A percentile compares a stretch with the other conserved stretches of the same genome.
Evolutionary conservation across 2,888 invertebrate genomes (phyloP).

Genomic region (Cephus pulcher): DNA sequence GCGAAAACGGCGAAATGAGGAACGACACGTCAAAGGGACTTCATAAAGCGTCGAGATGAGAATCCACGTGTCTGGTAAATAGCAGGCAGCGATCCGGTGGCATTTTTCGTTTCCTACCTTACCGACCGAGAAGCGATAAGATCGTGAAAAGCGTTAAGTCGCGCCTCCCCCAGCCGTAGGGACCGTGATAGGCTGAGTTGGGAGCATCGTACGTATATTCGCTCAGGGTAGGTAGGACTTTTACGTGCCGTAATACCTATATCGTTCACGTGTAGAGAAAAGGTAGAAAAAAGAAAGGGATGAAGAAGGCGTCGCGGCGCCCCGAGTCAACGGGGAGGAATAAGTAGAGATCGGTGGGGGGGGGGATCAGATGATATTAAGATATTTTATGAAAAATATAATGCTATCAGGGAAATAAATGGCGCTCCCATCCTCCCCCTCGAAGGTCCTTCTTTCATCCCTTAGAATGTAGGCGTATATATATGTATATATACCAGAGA

Average conservation of each 20-base stretch:
- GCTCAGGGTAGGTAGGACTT: not conserved
- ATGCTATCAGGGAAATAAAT: constrained; percentile 21
- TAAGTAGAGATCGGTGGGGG: not conserved
- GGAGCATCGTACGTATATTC: not conserved
- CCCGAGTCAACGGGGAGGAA: not conserved
- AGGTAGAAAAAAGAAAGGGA: not conserved
- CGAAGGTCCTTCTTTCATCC: constrained; percentile 6
- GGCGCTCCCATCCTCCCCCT: not conserved
- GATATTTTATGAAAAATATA: constrained; percentile 25
- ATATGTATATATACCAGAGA: not conserved
- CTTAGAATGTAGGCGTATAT: not conserved
- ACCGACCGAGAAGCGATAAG: not conserved
- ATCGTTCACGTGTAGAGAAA: not conserved
- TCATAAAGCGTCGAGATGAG: constrained; percentile 1
- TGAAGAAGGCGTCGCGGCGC: not conserved
- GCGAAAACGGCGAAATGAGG: not conserved
- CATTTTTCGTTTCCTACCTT: not conserved
- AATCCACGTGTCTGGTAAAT: not conserved
- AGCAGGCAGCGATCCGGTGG: not conserved
- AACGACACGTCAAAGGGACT: constrained; percentile 5
- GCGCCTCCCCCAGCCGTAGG: not conserved
- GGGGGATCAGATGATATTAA: constrained; percentile 3
- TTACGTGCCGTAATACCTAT: not conserved
- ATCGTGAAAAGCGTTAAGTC: not conserved
- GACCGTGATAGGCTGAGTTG: not conserved